phyloP scores from a whole-genome alignment of 2,113 vertebrate genomes.

The Percina caprodes region DNA sequence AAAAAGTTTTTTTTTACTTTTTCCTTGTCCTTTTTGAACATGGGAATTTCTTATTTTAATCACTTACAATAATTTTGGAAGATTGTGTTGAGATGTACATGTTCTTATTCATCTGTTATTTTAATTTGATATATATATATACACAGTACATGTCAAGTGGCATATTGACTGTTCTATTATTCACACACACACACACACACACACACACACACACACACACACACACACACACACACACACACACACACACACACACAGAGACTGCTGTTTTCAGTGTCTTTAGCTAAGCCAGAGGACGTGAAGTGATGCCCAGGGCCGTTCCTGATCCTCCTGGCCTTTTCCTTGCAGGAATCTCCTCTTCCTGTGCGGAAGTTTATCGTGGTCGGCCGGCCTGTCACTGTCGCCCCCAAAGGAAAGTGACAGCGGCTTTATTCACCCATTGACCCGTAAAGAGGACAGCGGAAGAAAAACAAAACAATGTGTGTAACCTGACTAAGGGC shows the following conservation, averaged over 20 bases:
- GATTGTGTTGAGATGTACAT: no score
- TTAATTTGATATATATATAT: no score
- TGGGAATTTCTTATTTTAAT: no score
- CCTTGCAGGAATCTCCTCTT: constrained; percentile 81
- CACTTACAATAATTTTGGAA: no score
- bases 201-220: constrained; percentile 4
- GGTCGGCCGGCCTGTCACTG: constrained; percentile 74
- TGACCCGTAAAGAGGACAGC: constrained; percentile 83
- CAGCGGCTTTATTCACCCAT: constrained; percentile 80
- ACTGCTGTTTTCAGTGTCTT: constrained; percentile 56
- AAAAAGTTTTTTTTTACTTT: no score
- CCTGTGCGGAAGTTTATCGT: constrained; percentile 79
- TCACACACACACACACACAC: constrained; percentile 6
- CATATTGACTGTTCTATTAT: neutral
- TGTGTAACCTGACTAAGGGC: constrained; percentile 78
- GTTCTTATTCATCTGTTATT: no score
- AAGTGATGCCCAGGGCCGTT: constrained; percentile 65
- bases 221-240: constrained; percentile 1
- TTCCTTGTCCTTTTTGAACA: no score
- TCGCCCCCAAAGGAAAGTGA: constrained; percentile 81
- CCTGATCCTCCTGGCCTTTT: constrained; percentile 76
- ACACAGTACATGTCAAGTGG: neutral
- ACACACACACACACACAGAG: neutral
- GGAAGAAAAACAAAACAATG: constrained; percentile 62
- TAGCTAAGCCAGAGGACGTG: constrained; percentile 61